Evolutionary conservation across 2,888 invertebrate genomes (phyloP).

Genomic region (Lamellibrachia satsuma): DNA sequence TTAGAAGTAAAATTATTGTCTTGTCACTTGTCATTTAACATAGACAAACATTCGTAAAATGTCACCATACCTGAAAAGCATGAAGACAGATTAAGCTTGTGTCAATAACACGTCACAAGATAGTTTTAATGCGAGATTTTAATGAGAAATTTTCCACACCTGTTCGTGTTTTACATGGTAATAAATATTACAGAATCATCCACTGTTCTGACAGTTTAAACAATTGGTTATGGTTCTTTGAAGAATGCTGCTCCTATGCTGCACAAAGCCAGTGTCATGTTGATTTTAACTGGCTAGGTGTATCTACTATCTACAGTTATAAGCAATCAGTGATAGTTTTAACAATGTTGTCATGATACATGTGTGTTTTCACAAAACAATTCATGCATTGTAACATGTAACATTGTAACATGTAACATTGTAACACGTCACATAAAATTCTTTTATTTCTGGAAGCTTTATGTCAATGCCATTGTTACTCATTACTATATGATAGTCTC

Average conservation of each 20-base stretch:
- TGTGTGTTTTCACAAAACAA: background rate
- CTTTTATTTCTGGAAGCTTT: background rate
- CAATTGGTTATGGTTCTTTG: background rate
- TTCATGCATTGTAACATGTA: no score
- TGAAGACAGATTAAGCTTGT: no score
- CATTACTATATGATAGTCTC: background rate
- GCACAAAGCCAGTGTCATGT: background rate
- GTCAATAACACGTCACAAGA: background rate
- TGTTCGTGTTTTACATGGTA: background rate
- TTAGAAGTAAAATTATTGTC: background rate
- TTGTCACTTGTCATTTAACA: background rate
- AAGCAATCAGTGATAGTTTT: background rate
- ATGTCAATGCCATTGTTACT: background rate
- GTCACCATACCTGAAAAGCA: background rate
- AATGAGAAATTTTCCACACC: background rate
- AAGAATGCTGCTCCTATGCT: background rate
- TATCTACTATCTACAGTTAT: background rate
- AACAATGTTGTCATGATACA: background rate
- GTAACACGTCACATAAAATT: background rate
- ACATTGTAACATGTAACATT: background rate
- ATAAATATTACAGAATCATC: background rate
- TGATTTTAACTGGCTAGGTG: background rate
- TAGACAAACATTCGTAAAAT: background rate
- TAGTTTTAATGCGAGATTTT: background rate
- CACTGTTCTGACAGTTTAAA: background rate